These are phyloP conservation scores for Cybosia mesomella DNA, from an alignment of 2,888 invertebrate genomes.

Conservation along the genomic window DNA sequence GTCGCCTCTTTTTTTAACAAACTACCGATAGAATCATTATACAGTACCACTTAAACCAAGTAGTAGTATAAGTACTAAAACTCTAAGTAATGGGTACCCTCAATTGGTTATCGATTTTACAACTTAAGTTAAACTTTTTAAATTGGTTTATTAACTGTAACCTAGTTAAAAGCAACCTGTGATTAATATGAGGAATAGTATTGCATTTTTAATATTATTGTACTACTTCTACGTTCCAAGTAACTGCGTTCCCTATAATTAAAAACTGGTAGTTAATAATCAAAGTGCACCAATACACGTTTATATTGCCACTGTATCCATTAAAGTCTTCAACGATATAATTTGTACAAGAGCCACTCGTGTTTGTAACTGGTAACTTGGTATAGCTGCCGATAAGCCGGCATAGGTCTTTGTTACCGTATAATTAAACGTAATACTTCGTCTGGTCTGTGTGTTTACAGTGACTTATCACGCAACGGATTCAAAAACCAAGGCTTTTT, in stretches of 20 bases:
- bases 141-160: not conserved
- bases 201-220: conserved; percentile 7
- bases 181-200: not conserved
- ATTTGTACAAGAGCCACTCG: conserved; percentile 55
- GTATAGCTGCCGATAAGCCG: conserved; percentile 62
- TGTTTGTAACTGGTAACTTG: conserved; percentile 55
- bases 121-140: not conserved
- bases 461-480: conserved; percentile 72
- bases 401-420: conserved; percentile 69
- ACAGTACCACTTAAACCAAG: not conserved
- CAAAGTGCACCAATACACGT: conserved; percentile 50
- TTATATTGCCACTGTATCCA: conserved; percentile 49
- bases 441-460: conserved; percentile 71
- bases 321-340: conserved; percentile 62
- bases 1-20: no score
- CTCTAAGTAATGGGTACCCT: not conserved
- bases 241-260: conserved; percentile 33
- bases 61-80: not conserved
- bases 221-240: conserved; percentile 9
- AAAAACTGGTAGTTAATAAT: conserved; percentile 50
- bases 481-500: conserved; percentile 51
- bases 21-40: not conserved
- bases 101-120: not conserved
- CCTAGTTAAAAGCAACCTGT: not conserved
- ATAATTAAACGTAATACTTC: conserved; percentile 80